Evolutionary conservation across 2,113 vertebrate genomes (phyloP).

Genomic region (Marmota monax): DNA sequence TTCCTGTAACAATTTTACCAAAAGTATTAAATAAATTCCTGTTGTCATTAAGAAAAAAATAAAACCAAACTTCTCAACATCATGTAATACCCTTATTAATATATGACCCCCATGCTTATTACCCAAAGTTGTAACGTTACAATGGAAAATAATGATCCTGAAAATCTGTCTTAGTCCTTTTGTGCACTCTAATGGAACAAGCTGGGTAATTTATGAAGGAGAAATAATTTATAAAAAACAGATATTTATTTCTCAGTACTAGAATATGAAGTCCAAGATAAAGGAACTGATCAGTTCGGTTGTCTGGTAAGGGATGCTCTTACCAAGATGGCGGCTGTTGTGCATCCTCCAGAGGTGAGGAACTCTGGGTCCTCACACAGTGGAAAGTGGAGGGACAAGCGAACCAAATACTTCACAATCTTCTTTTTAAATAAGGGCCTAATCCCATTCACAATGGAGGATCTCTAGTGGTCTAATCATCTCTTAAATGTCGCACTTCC

Average conservation of each 20-base stretch:
- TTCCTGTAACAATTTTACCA: not conserved
- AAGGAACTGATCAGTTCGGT: not conserved
- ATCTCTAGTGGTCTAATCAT: not conserved
- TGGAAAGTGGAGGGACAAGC: not conserved
- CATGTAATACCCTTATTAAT: not conserved
- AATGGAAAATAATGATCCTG: not conserved
- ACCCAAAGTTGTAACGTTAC: not conserved
- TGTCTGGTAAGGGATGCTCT: not conserved
- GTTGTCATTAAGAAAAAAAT: not conserved
- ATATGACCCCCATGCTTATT: not conserved
- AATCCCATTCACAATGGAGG: not conserved
- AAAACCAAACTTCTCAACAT: not conserved
- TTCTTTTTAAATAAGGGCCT: not conserved
- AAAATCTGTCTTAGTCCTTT: not conserved
- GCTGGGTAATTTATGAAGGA: not conserved
- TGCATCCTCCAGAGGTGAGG: not conserved
- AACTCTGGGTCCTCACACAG: not conserved
- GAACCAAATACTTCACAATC: too few species aligned
- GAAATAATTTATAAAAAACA: not conserved
- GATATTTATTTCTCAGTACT: not conserved
- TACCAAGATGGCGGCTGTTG: not conserved
- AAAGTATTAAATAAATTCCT: conserved; percentile 5
- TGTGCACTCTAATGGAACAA: not conserved
- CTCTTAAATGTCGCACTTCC: not conserved
- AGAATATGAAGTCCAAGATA: not conserved